Evolutionary conservation across 53 echinoderm and acorn worm species (phyloP).

Genomic region (Antedon mediterranea): DNA sequence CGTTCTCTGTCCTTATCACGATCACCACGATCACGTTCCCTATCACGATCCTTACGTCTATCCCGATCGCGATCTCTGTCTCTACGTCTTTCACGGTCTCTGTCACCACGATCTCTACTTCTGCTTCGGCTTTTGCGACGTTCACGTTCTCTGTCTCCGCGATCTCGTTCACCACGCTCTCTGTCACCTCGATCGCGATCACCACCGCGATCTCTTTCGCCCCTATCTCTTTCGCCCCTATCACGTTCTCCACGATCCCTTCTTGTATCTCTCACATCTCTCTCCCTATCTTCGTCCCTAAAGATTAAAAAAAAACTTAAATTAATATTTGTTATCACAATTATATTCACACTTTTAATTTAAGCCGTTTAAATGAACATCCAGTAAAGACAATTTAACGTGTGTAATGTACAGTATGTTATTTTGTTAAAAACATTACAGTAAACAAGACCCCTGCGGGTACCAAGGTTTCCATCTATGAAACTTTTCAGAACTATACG

Average conservation of each 20-base stretch:
- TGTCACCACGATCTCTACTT: slow-evolving; percentile 11
- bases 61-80: slow-evolving; percentile 30
- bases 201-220: slow-evolving; percentile 14
- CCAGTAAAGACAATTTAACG: no score
- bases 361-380: no score
- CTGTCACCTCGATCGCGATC: slow-evolving; percentile 34
- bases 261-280: slow-evolving; percentile 14
- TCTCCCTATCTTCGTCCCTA: neutral
- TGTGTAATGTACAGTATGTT: no score
- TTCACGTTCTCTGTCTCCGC: slow-evolving; percentile 31
- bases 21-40: neutral
- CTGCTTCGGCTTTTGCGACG: slow-evolving; percentile 18
- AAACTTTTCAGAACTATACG: no score
- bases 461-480: no score
- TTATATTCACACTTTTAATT: no score
- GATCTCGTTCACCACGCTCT: slow-evolving; percentile 22
- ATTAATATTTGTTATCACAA: no score
- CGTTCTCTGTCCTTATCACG: slow-evolving; percentile 8
- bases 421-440: no score
- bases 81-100: neutral
- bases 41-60: slow-evolving; percentile 24
- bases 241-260: slow-evolving; percentile 29
- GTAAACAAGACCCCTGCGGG: no score
- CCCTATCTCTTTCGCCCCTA: slow-evolving; percentile 28
- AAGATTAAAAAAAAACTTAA: no score